These are phyloP conservation scores for Brassicogethes aeneus DNA, from an alignment of 2,888 invertebrate genomes.

Conservation along the genomic window DNA sequence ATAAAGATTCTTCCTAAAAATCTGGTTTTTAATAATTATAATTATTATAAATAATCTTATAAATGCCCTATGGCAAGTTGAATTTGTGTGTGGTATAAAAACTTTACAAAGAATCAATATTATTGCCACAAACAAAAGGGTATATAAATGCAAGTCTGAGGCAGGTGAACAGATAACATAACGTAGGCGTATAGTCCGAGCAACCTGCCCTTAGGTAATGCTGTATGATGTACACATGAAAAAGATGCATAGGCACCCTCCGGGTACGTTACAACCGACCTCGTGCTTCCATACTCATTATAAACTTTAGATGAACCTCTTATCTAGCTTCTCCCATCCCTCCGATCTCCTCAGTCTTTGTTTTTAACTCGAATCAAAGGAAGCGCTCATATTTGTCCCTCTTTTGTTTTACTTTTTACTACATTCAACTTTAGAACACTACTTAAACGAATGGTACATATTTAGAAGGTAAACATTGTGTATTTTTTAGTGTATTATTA, in stretches of 20 bases:
- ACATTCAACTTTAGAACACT: background rate
- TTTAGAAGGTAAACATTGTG: no score
- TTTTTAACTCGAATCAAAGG: background rate
- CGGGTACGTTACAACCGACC: slow-evolving; percentile 18
- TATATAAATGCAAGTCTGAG: background rate
- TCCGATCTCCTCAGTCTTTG: background rate
- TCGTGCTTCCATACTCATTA: slow-evolving; percentile 28
- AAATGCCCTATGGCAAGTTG: no score
- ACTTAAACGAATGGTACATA: background rate
- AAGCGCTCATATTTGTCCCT: background rate
- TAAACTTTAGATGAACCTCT: slow-evolving; percentile 23
- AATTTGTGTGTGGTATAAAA: no score
- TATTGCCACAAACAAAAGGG: no score
- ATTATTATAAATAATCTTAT: no score
- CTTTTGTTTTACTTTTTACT: background rate
- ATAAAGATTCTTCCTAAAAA: no score
- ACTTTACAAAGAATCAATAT: no score
- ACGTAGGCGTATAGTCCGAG: background rate
- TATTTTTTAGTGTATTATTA: no score
- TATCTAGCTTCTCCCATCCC: slow-evolving; percentile 10
- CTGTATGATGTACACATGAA: slow-evolving; percentile 4
- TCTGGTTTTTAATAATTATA: no score
- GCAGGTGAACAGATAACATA: background rate
- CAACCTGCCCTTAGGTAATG: background rate
- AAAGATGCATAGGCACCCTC: slow-evolving; percentile 15